These are phyloP conservation scores for Nebria brevicollis DNA, from an alignment of 2,888 invertebrate genomes.

Conservation along the genomic window DNA sequence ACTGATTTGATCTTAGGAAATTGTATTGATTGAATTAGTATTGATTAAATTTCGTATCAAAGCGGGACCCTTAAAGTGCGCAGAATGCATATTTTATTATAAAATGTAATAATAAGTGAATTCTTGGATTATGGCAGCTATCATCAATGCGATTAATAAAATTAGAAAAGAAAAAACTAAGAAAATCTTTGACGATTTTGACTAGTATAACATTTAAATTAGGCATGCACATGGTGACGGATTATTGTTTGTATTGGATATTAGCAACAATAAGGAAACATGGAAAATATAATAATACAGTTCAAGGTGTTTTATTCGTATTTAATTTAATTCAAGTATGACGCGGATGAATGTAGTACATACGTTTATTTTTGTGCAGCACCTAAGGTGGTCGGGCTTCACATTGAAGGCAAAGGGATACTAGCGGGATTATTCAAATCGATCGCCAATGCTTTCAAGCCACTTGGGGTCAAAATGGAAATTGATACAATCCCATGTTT, in stretches of 20 bases:
- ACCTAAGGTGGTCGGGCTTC: conserved; percentile 67
- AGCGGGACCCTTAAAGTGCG: too few relatives aligned
- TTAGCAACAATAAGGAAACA: conserved; percentile 66
- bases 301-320: conserved; percentile 59
- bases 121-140: conserved; percentile 60
- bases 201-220: conserved; percentile 76
- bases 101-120: background rate
- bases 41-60: too few relatives aligned
- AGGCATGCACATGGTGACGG: conserved; percentile 76
- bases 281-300: conserved; percentile 63
- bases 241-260: conserved; percentile 85
- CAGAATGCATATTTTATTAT: background rate
- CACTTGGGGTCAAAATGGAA: conserved; percentile 64
- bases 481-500: conserved; percentile 76
- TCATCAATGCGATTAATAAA: conserved; percentile 70
- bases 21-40: too few relatives aligned
- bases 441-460: conserved; percentile 71
- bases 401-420: conserved; percentile 74
- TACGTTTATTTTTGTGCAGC: conserved; percentile 53
- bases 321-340: background rate
- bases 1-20: background rate
- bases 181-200: conserved; percentile 68
- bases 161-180: conserved; percentile 69
- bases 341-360: too few relatives aligned
- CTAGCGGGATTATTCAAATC: conserved; percentile 72